Evolutionary conservation across 2,888 invertebrate species (phyloP).

Genomic region (Oligia strigilis): DNA sequence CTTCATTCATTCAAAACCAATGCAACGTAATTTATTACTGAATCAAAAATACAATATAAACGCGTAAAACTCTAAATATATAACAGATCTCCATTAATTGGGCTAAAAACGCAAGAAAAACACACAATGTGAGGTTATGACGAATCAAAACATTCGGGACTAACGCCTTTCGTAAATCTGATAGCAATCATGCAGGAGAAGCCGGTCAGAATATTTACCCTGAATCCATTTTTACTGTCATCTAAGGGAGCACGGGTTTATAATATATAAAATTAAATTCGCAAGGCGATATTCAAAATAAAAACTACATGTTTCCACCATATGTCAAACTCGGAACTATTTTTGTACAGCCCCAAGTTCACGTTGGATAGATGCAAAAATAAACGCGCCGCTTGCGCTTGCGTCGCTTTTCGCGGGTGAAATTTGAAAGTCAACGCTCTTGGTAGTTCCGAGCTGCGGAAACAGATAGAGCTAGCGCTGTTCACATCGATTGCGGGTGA

Average conservation of each 20-base stretch:
- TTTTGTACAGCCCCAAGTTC: constrained; percentile 88
- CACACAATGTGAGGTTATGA: constrained; percentile 82
- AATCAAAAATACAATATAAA: constrained; percentile 35
- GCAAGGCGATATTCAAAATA: constrained; percentile 85
- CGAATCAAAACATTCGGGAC: constrained; percentile 82
- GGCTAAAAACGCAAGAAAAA: constrained; percentile 67
- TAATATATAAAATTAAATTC: constrained; percentile 81
- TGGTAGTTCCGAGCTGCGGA: constrained; percentile 10
- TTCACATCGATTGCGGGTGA: constrained; percentile 9
- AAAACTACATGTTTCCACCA: constrained; percentile 89
- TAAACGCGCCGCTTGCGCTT: constrained; percentile 69
- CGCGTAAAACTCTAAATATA: constrained; percentile 56
- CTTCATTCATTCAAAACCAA: constrained; percentile 46
- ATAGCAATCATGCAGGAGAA: constrained; percentile 72
- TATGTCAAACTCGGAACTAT: constrained; percentile 89
- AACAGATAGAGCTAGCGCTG: constrained; percentile 80
- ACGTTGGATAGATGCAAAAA: constrained; percentile 81
- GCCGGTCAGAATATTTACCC: constrained; percentile 83
- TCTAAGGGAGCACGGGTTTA: constrained; percentile 75
- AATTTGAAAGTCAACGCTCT: constrained; percentile 32
- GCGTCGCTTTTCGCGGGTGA: constrained; percentile 61
- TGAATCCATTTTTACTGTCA: constrained; percentile 85
- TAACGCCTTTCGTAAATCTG: constrained; percentile 66
- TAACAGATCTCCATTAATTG: constrained; percentile 61
- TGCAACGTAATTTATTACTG: constrained; percentile 32